These are phyloP conservation scores for Lagocephalus sceleratus DNA, from an alignment of 2,797 vertebrate species.

Conservation along the genomic window DNA sequence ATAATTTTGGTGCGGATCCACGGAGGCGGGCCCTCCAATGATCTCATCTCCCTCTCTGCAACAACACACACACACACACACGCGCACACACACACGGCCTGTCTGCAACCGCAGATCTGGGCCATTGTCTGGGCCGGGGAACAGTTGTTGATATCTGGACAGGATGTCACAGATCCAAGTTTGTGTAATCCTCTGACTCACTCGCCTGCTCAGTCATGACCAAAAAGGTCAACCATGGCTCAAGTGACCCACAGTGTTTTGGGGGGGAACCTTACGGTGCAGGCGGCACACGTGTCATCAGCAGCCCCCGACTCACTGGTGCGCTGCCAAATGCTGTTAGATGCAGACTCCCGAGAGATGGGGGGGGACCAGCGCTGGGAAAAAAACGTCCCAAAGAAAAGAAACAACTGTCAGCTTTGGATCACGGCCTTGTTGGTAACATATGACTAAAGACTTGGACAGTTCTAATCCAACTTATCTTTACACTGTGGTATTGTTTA, in stretches of 20 bases:
- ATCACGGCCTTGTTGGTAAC: slow-evolving; percentile 36
- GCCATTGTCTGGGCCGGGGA: slow-evolving; percentile 41
- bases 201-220: slow-evolving; percentile 26
- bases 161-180: slow-evolving; percentile 57
- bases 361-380: slow-evolving; percentile 17
- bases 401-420: slow-evolving; percentile 46
- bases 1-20: slow-evolving; percentile 45
- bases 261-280: slow-evolving; percentile 43
- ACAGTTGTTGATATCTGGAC: slow-evolving; percentile 50
- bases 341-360: slow-evolving; percentile 50
- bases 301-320: slow-evolving; percentile 38
- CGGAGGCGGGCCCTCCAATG: slow-evolving; percentile 50
- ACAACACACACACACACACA: slow-evolving; percentile 24
- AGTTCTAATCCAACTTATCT: neutral
- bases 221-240: slow-evolving; percentile 32
- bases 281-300: slow-evolving; percentile 55
- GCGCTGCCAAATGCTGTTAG: slow-evolving; percentile 36
- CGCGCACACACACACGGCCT: slow-evolving; percentile 13
- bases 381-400: slow-evolving; percentile 30
- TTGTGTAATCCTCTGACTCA: slow-evolving; percentile 34
- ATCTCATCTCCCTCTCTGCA: slow-evolving; percentile 52
- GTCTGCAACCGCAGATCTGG: slow-evolving; percentile 42
- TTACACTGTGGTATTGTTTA: slow-evolving; percentile 1
- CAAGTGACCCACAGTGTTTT: slow-evolving; percentile 12
- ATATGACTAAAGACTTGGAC: slow-evolving; percentile 25